Evolutionary conservation across 2,797 vertebrate genomes (phyloP).

Genomic region (Microhierax caerulescens): DNA sequence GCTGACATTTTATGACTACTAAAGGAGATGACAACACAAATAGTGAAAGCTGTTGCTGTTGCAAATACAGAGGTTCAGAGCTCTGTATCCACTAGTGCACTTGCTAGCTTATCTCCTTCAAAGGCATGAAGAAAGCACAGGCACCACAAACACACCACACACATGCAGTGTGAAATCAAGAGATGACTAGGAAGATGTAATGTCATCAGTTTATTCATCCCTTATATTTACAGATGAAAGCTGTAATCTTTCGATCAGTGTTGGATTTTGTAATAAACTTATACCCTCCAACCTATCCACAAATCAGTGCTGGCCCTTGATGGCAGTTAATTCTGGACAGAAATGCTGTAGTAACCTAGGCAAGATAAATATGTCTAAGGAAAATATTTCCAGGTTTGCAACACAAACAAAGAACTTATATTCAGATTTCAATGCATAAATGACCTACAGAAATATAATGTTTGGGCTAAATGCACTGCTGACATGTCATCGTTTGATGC

Average conservation of each 20-base stretch:
- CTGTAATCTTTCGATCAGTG: background rate
- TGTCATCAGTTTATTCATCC: background rate
- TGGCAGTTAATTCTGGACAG: background rate
- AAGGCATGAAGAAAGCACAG: background rate
- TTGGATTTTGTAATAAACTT: background rate
- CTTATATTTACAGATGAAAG: conserved; percentile 7
- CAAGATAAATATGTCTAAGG: background rate
- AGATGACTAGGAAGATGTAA: background rate
- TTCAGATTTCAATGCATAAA: background rate
- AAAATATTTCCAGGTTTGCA: background rate
- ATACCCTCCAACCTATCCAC: background rate
- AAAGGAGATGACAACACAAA: background rate
- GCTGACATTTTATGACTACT: background rate
- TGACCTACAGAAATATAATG: background rate
- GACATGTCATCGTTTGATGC: background rate
- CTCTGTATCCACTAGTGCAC: background rate
- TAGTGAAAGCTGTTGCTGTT: background rate
- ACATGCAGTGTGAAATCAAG: background rate
- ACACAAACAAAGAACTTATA: background rate
- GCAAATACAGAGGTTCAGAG: background rate
- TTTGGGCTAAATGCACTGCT: background rate
- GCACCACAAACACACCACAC: background rate
- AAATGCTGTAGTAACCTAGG: background rate
- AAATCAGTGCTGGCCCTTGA: background rate
- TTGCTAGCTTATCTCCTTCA: background rate